Base-by-base conservation (phyloP, 30 jellyfish, hydroid and myxozoan genomes). In the Hydractinia symbiolongicarpus region DNA sequence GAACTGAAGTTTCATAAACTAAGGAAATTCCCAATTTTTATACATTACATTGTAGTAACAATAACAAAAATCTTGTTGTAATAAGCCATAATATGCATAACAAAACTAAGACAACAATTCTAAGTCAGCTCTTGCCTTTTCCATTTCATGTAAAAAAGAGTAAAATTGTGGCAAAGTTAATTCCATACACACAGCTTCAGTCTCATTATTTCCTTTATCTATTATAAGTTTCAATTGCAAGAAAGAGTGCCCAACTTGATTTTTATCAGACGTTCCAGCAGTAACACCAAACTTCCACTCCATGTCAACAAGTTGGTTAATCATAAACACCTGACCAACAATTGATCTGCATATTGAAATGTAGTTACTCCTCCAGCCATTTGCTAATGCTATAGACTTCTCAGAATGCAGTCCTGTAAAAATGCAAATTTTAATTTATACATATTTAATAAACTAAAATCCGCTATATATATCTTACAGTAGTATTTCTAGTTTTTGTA, bases 221-320 rank as follows among this genome's bases (percentile, higher is more conserved):
- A 90, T 79, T 19, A 84, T 94, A 73, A 90, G 89, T 69, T 90
- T 90, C 77, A 90, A 77, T 72, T 90, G 97, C 60, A 90, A 67
- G 69, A 84, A 90, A 4, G 95, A 78, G 81, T 78, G 84, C 54
- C 97, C 97, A 53, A 84, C 87, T 77, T 80, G 76, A 66, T 81
- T 78, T 40, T 64, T 58, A 55, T 90, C 97, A 67, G 89, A 85
- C n/a, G 94, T 84, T n/a, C 95, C 94, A 5, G 97, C 95, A 0
- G 97, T 81, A 4, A 90, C 97, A 75, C 97, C 97, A 81, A 90
- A 90, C 55, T 90, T 90, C 97, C 97, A 90, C 54, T 90, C 97
- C 97, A 90, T 84, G 54, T 90, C 97, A 53, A 90, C 95, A 56
- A 90, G 88, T 61, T 86, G 83, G 80, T 90, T 85, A 67, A 86